A percentile compares a stretch with the other conserved stretches of the same genome.
These are phyloP conservation scores for Meles meles DNA, from an alignment of 2,113 vertebrate genomes.

Conservation along the genomic window DNA sequence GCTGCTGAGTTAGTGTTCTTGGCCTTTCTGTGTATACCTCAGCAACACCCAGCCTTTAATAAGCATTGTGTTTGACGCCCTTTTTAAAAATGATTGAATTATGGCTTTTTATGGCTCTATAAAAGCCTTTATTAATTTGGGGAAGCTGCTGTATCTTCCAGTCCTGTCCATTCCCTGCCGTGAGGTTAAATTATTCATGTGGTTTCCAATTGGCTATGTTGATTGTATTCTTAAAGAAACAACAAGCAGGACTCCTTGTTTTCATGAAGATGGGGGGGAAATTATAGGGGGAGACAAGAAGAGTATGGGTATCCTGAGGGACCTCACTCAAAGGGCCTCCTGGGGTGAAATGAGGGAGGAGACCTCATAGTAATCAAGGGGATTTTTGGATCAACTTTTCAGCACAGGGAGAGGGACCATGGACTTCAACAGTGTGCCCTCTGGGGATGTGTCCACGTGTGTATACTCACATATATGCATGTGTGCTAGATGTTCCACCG, in stretches of 20 bases:
- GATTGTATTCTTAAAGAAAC: constrained; percentile 58
- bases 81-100: constrained; percentile 83
- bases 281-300: background rate
- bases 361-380: background rate
- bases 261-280: background rate
- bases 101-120: constrained; percentile 81
- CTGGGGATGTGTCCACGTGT: accelerated
- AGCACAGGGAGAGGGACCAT: background rate
- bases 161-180: constrained; percentile 48
- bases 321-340: background rate
- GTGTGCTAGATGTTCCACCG: background rate
- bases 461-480: accelerated
- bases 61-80: constrained; percentile 73
- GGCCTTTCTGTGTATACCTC: constrained; percentile 64
- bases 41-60: constrained; percentile 74
- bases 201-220: constrained; percentile 72
- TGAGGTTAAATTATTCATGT: constrained; percentile 79
- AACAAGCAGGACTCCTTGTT: constrained; percentile 18
- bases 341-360: background rate
- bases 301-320: background rate
- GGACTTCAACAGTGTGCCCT: background rate
- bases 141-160: constrained; percentile 68
- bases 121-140: constrained; percentile 84
- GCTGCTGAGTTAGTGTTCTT: constrained; percentile 71
- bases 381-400: background rate